Evolutionary conservation across 2,797 vertebrate genomes (phyloP), one percentile per base, ranked within the genome.

Genomic region (Lacerta viridis): DNA sequence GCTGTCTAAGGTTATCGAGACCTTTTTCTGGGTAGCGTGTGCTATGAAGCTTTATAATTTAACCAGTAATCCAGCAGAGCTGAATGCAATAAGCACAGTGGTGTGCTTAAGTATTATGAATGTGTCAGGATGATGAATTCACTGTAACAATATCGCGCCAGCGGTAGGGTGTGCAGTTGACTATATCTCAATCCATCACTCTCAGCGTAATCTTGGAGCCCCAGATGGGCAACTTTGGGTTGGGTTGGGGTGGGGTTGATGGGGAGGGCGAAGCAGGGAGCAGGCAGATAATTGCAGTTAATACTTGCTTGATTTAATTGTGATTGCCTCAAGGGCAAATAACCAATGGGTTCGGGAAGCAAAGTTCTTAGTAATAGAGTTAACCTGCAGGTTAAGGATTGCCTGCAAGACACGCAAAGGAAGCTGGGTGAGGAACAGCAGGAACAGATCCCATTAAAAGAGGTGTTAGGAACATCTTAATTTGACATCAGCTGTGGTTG

Each of bases 101-200:
- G 82, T 46, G 18, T 59, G 77, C 75, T 84, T 84, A 87, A 87
- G 68, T 84, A 81, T 90, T 84, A 84, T 84, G 86, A 80, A 84
- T 84, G 71, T 84, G 76, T 90, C 89, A 90, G 81, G 82, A 59
- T 87, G 89, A 87, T 84, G 77, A 84, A 90, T 87, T 81, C 29
- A 61, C 82, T 84, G 81, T 33, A 87, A 68, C 82, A 75, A 76
- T 84, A 87, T 84, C 33, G 15, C 83, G 59, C 18, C 59, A 66
- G 29, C 68, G 86, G 86, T 76, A 84, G 81, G 69, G 69, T 43
- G 76, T 43, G 33, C 41, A 81, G 59, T 46, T 71, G 86, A 55
- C 86, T 69, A 33, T 75, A 81, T 69, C 82, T 59, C 69, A 68
- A 90, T 92, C 74, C 72, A 11, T 84, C 88, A 89, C 78, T 87